These are phyloP conservation scores for Drosophila peninsularis DNA, from an alignment of 2,888 invertebrate genomes.

Conservation along the genomic window DNA sequence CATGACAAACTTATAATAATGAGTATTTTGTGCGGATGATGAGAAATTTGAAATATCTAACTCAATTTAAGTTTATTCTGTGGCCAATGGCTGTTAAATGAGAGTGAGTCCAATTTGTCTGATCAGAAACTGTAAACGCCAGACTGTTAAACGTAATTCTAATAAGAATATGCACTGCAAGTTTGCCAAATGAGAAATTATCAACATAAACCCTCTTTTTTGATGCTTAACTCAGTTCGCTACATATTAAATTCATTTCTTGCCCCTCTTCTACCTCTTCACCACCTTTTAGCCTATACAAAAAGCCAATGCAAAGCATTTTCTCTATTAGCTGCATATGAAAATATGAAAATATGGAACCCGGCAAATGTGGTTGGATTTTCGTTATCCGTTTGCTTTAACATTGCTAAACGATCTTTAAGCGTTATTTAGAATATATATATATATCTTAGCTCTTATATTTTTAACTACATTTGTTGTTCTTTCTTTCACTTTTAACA, in stretches of 20 bases:
- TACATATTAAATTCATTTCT: constrained; percentile 26
- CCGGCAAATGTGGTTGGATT: constrained; percentile 25
- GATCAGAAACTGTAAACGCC: neutral
- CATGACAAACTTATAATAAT: too few relatives aligned
- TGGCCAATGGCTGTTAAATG: neutral
- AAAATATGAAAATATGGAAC: constrained; percentile 60
- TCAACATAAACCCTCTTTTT: neutral
- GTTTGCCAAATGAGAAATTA: neutral
- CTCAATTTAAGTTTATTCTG: too few relatives aligned
- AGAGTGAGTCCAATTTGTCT: neutral
- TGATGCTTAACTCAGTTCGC: constrained; percentile 41
- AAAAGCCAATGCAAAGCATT: constrained; percentile 52
- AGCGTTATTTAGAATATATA: constrained; percentile 55
- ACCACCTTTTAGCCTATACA: constrained; percentile 34
- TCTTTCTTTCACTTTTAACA: constrained; percentile 62
- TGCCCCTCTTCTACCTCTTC: neutral
- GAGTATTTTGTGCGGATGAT: too few relatives aligned
- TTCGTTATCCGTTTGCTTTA: neutral
- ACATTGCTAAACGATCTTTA: constrained; percentile 44
- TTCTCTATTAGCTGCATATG: constrained; percentile 51
- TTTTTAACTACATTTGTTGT: constrained; percentile 39
- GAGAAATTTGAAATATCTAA: too few relatives aligned
- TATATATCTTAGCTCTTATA: constrained; percentile 50
- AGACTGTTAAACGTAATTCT: neutral
- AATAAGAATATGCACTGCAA: neutral